These are phyloP conservation scores for Bombycilla garrulus DNA, from an alignment of 2,113 vertebrate genomes.

Conservation along the genomic window DNA sequence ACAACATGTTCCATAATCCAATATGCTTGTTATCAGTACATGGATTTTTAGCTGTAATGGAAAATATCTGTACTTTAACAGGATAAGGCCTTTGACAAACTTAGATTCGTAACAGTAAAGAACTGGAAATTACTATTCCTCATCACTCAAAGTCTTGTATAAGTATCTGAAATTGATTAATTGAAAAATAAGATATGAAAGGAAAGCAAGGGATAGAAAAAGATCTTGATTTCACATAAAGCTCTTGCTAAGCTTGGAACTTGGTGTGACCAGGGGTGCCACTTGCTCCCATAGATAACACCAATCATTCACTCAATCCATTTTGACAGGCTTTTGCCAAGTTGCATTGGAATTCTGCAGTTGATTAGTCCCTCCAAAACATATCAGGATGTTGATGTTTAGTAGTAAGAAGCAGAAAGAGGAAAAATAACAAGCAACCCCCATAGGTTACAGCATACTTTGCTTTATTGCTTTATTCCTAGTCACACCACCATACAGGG, in stretches of 20 bases:
- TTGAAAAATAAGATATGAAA: not conserved
- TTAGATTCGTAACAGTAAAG: not conserved
- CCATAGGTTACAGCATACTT: not conserved
- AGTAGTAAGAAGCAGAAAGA: not conserved
- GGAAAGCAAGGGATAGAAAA: not conserved
- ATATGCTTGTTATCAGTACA: not conserved
- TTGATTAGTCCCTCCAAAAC: not conserved
- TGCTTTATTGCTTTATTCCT: not conserved
- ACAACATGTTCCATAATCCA: not conserved
- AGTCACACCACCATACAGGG: accelerated
- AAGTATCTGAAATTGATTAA: not conserved
- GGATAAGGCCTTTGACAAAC: not conserved
- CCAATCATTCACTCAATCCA: not conserved
- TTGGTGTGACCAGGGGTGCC: accelerated
- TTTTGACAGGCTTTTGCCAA: not conserved
- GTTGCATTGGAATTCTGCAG: not conserved
- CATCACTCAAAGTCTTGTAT: not conserved
- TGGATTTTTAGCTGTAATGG: not conserved
- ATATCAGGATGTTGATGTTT: not conserved
- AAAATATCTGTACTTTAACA: not conserved
- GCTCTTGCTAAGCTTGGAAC: not conserved
- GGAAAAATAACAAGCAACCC: accelerated
- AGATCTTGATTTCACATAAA: not conserved
- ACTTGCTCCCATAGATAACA: not conserved
- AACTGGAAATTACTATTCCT: not conserved